Percentiles rank a stretch among this genome's conserved stretches.
Evolutionary conservation across 92 coral and sea anemone genomes (phyloP).

Genomic region (Umimayanthus kanabou): DNA sequence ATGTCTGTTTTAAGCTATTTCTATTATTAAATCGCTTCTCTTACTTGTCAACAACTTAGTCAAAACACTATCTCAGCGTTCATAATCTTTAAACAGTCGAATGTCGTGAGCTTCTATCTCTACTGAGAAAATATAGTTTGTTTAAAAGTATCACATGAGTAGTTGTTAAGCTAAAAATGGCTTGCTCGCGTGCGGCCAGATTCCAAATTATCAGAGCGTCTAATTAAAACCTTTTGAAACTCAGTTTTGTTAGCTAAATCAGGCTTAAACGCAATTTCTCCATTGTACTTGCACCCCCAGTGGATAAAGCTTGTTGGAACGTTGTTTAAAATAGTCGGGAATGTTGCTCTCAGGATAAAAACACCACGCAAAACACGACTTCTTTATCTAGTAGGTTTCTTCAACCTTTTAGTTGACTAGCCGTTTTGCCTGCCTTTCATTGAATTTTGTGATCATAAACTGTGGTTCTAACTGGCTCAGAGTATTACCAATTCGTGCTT

Average conservation of each 20-base stretch:
- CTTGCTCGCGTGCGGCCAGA: slow-evolving; percentile 16
- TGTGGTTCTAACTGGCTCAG: not conserved
- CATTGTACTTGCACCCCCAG: slow-evolving; percentile 25
- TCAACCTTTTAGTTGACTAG: not conserved
- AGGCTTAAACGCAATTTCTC: not conserved
- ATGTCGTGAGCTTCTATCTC: not conserved
- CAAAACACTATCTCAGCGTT: not conserved
- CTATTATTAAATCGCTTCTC: slow-evolving; percentile 5
- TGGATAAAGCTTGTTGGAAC: slow-evolving; percentile 7
- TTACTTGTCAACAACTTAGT: slow-evolving; percentile 8
- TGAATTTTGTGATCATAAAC: not conserved
- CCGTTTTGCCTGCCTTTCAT: not conserved
- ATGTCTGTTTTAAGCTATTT: not conserved
- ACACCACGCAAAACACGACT: not conserved
- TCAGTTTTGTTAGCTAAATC: slow-evolving; percentile 6
- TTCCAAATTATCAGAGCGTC: slow-evolving; percentile 14
- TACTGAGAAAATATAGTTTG: not conserved
- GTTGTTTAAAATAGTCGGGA: slow-evolving; percentile 1
- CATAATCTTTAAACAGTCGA: not conserved
- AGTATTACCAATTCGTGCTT: not conserved
- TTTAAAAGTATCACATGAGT: slow-evolving; percentile 6
- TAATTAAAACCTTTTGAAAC: slow-evolving; percentile 19
- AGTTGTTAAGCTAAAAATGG: not conserved
- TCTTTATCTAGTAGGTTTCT: not conserved
- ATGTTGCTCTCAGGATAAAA: not conserved